phyloP scores from a whole-genome alignment of 2,113 vertebrate genomes.

The Motacilla tschutschensis region DNA sequence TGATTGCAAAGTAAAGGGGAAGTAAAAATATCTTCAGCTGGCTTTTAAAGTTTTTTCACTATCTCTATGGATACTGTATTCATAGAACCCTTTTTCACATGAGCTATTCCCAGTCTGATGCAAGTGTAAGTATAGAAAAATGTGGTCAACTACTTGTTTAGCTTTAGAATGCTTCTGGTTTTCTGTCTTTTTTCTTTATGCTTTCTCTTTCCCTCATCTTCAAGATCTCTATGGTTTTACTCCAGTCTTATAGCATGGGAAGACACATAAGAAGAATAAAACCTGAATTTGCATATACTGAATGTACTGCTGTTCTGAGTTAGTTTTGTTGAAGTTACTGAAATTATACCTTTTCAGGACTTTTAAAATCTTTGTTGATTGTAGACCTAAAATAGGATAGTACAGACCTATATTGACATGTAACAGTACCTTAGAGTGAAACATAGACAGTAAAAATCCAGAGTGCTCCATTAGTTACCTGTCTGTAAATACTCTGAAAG shows the following conservation, averaged over 20 bases:
- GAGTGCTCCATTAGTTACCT: neutral
- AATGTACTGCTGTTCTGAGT: neutral
- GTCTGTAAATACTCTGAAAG: slow-evolving; percentile 3
- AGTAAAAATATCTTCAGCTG: neutral
- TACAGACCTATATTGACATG: neutral
- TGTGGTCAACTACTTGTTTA: neutral
- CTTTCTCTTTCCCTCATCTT: neutral
- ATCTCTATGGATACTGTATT: neutral
- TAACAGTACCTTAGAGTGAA: neutral
- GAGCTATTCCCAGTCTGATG: neutral
- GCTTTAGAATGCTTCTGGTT: neutral
- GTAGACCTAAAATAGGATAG: neutral
- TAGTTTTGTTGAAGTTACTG: neutral
- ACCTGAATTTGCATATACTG: neutral
- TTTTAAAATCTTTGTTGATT: neutral
- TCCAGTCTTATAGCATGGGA: neutral
- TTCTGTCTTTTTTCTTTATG: neutral
- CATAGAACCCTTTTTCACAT: neutral
- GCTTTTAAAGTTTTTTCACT: neutral
- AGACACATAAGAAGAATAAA: neutral
- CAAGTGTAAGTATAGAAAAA: neutral
- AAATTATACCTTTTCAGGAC: neutral
- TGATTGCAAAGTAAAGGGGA: neutral
- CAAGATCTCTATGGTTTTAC: neutral
- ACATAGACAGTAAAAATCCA: neutral